Evolutionary conservation across 2,888 invertebrate species (phyloP), one percentile per base, ranked within the genome.

Genomic region (Noctua fimbriata): DNA sequence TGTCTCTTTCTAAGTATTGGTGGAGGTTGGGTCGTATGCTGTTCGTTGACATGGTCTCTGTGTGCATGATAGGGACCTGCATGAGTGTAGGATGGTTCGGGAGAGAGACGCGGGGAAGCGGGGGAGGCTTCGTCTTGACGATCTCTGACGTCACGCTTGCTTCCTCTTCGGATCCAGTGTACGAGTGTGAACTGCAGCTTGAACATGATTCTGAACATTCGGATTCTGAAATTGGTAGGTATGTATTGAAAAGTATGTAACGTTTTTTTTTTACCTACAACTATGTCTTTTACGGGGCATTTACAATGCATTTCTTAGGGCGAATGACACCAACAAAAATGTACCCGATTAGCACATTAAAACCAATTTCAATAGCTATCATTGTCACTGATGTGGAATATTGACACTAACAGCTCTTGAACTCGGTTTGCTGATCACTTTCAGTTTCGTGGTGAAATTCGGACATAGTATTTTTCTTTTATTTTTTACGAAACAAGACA

Each of bases 191-290:
- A 82, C 94, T 94, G 92, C 98, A 98, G 81, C 98, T 97, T 0
- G 98, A 98, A 24, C 98, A 98, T 1, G 98, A 97, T 73, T 97
- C 97, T 0, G 98, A 98, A 92, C 98, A 98, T 67, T 97, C 97
- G 0, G 98, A 98, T 88, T 97, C 98, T 97, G 96, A 80, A 93
- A 94, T 65, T 32, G 4, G 10, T 32, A 65, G 36, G 28, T 3
- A 2, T 10, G 21, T 21, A 21, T 65, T 36, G 21, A 21, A 65
- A 65, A 65, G 32, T 65, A 32, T 63, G 63, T 21, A 0, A 32
- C 14, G 16, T n/a, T 32, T 65, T 32, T 32, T 32, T 21, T 63
- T 32, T 12, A 63, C 63, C 18, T 7, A 18, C 1, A 9, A 7
- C 18, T 9, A 3, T 63, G 18, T 63, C 16, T 3, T 32, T 32